phyloP scores from a whole-genome alignment of 2,113 vertebrate species.

The Corythaeola cristata region DNA sequence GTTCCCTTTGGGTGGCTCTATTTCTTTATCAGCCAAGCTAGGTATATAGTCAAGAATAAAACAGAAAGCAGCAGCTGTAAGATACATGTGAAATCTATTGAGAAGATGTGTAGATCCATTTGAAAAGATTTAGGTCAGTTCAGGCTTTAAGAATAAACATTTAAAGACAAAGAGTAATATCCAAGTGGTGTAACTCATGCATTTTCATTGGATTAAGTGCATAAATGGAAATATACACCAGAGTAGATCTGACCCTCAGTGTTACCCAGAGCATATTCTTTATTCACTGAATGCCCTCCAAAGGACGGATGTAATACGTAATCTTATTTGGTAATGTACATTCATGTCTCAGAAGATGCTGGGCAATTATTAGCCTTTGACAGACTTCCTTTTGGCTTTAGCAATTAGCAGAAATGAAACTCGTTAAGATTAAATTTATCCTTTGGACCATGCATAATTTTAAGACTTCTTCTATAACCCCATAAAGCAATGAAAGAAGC shows the following conservation, averaged over 20 bases:
- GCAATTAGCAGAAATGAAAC: constrained; percentile 11
- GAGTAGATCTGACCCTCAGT: background rate
- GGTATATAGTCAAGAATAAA: background rate
- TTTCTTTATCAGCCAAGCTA: background rate
- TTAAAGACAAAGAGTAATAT: background rate
- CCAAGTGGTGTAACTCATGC: background rate
- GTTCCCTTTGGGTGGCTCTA: background rate
- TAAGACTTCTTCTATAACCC: background rate
- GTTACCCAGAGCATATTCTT: background rate
- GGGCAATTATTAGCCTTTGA: background rate
- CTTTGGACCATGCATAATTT: background rate
- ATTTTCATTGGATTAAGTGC: background rate
- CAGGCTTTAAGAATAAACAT: background rate
- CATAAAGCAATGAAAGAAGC: background rate
- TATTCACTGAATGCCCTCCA: constrained; percentile 22
- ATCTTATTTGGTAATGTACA: background rate
- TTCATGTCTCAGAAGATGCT: background rate
- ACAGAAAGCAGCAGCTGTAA: background rate
- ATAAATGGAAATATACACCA: background rate
- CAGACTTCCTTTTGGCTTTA: background rate
- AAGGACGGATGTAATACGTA: background rate
- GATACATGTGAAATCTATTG: background rate
- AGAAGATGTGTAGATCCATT: background rate
- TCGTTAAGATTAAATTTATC: background rate
- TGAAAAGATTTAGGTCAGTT: background rate